Percentiles rank a stretch among this genome's conserved stretches.
These are phyloP conservation scores for Noctua janthina DNA, from an alignment of 2,888 invertebrate genomes.

Conservation along the genomic window DNA sequence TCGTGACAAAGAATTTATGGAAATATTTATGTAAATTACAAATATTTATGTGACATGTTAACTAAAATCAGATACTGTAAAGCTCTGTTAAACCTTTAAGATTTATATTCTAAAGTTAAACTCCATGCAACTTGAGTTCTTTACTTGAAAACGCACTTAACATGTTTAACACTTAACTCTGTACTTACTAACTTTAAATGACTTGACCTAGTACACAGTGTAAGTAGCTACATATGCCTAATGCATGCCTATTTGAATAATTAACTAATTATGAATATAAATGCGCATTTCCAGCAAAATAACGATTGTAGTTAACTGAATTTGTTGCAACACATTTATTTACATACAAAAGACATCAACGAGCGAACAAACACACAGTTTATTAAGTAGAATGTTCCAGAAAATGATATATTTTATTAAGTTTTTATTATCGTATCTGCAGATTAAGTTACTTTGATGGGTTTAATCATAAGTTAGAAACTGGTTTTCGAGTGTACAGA, in stretches of 20 bases:
- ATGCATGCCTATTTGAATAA: conserved; percentile 28
- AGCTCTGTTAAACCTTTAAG: neutral
- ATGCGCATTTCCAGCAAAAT: conserved; percentile 21
- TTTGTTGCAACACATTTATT: conserved; percentile 41
- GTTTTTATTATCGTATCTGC: neutral
- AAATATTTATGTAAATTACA: neutral
- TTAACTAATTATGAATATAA: conserved; percentile 38
- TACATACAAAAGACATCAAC: conserved; percentile 79
- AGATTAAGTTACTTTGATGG: neutral
- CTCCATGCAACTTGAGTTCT: neutral
- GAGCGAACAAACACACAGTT: conserved; percentile 44
- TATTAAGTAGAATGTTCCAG: neutral
- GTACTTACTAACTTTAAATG: conserved; percentile 10
- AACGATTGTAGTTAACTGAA: neutral
- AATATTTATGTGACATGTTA: neutral
- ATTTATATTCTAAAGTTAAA: neutral
- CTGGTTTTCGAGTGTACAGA: neutral
- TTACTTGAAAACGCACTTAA: conserved; percentile 23
- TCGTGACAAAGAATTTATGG: neutral
- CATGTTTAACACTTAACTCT: conserved; percentile 5
- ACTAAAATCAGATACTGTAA: neutral
- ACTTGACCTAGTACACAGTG: conserved; percentile 43
- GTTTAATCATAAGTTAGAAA: neutral
- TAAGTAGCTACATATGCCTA: conserved; percentile 24
- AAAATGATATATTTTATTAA: neutral